Percentiles rank a stretch among this genome's conserved stretches.
These are phyloP conservation scores for Aix galericulata DNA, from an alignment of 2,113 vertebrate genomes.

Conservation along the genomic window DNA sequence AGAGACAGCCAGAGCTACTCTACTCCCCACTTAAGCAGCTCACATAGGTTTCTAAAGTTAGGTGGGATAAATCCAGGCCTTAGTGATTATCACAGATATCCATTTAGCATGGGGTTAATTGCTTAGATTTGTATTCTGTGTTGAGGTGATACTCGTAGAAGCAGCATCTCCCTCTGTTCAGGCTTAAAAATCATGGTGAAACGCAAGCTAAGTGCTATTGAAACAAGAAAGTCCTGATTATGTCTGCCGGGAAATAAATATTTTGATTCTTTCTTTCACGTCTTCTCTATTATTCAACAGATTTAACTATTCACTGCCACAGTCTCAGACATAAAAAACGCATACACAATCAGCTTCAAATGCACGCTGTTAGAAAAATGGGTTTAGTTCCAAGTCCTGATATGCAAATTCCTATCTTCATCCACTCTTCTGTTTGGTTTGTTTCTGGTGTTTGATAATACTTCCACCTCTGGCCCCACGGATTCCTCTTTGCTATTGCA, in stretches of 20 bases:
- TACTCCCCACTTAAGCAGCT: conserved; percentile 31
- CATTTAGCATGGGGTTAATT: conserved; percentile 18
- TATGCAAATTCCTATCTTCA: background rate
- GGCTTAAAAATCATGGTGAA: background rate
- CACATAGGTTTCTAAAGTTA: conserved; percentile 63
- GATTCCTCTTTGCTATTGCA: conserved; percentile 3
- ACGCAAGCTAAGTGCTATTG: background rate
- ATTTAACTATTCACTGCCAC: background rate
- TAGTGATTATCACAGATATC: conserved; percentile 10
- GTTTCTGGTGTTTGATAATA: background rate
- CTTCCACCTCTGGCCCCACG: background rate
- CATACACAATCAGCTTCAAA: background rate
- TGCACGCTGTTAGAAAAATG: background rate
- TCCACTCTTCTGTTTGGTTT: background rate
- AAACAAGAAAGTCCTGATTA: background rate
- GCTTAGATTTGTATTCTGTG: background rate
- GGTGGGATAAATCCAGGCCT: conserved; percentile 47
- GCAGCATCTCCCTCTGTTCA: background rate
- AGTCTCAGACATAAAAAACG: background rate
- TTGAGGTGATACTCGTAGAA: background rate
- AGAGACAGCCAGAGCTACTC: background rate
- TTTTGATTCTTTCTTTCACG: background rate
- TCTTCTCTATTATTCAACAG: background rate
- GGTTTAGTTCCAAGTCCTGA: background rate
- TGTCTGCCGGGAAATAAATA: background rate